Conservation (phyloP, 2,888 invertebrate genomes). For the Crocallis elinguaria region DNA sequence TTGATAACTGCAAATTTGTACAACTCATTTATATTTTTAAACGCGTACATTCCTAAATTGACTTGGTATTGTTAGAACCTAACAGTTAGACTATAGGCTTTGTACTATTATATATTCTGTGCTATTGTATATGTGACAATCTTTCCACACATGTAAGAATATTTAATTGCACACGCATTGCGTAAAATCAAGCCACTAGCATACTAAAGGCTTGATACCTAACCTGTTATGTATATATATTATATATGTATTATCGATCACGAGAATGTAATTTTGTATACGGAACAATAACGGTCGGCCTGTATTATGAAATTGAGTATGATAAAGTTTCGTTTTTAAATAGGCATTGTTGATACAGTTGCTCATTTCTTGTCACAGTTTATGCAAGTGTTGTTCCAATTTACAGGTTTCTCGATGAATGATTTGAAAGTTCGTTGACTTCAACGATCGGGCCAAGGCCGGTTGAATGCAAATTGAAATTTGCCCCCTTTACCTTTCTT, state of each 20-base stretch:
- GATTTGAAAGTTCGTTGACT: slow-evolving; percentile 23
- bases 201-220: no score
- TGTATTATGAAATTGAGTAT: slow-evolving; percentile 30
- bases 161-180: no score
- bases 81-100: no score
- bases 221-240: no score
- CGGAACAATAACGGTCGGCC: slow-evolving; percentile 50
- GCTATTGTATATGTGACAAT: no score
- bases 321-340: slow-evolving; percentile 22
- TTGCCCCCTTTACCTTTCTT: background rate
- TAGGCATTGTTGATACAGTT: slow-evolving; percentile 28
- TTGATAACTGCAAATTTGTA: no score
- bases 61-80: no score
- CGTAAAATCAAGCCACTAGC: no score
- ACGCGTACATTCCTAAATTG: no score
- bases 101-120: no score
- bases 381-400: slow-evolving; percentile 23
- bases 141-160: no score
- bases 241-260: slow-evolving; percentile 4
- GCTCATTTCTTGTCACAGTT: slow-evolving; percentile 23
- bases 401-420: slow-evolving; percentile 30
- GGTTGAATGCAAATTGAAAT: slow-evolving; percentile 8
- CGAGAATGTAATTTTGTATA: slow-evolving; percentile 42
- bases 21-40: no score
- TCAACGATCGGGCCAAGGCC: slow-evolving; percentile 16